These are phyloP conservation scores for Tuta absoluta DNA, from an alignment of 2,888 invertebrate genomes.

Conservation along the genomic window DNA sequence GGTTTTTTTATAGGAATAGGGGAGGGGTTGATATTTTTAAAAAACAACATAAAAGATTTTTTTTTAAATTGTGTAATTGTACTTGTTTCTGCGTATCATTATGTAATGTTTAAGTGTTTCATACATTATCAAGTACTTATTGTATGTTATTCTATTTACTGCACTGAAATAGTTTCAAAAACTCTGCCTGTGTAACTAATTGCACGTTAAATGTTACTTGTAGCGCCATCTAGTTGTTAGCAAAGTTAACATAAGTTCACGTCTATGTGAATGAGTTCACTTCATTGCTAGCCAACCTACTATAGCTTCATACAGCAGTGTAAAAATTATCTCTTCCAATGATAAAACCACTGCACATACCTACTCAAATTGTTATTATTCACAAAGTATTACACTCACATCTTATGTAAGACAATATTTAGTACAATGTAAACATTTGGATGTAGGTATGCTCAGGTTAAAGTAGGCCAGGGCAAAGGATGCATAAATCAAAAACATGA, in stretches of 20 bases:
- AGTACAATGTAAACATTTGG: not conserved
- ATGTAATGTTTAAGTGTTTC: too few species aligned
- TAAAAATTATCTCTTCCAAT: constrained; percentile 4
- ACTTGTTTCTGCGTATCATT: too few species aligned
- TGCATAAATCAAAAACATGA: constrained; percentile 53
- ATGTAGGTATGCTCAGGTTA: not conserved
- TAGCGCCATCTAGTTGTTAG: constrained; percentile 12
- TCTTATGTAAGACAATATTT: constrained; percentile 1
- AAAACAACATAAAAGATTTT: too few species aligned
- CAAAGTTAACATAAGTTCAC: not conserved
- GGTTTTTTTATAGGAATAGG: too few species aligned
- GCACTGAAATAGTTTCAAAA: too few species aligned
- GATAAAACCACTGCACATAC: constrained; percentile 4
- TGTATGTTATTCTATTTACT: too few species aligned
- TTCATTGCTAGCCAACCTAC: constrained; percentile 18
- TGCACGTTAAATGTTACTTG: not conserved
- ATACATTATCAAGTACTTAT: too few species aligned
- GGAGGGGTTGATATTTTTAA: too few species aligned
- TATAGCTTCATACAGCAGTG: not conserved
- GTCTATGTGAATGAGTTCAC: constrained; percentile 3
- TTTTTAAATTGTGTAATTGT: too few species aligned
- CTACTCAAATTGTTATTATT: not conserved
- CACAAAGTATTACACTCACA: not conserved
- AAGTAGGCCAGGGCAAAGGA: constrained; percentile 2
- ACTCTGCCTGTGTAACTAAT: too few species aligned